Evolutionary conservation across 2,113 vertebrate species (phyloP), one percentile per base, ranked within the genome.

Genomic region (Laterallus jamaicensis): DNA sequence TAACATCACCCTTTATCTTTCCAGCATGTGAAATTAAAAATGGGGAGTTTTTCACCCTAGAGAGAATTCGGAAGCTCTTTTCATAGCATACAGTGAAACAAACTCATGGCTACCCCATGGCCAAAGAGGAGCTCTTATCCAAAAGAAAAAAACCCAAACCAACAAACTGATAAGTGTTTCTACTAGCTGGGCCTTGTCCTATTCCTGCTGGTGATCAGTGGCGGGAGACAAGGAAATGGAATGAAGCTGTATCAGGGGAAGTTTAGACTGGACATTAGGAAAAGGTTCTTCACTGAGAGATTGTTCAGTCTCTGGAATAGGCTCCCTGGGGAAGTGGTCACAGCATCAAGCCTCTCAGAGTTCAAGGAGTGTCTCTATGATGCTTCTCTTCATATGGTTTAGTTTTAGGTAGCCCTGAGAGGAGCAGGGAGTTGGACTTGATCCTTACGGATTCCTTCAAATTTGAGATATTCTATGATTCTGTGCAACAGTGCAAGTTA

Each of bases 201-300:
- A 0, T 25, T 77, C 15, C 11, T 55, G 6, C 39, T 59, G 39
- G 22, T 78, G n/a, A 64, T 9, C 10, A 44, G 11, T 1, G 1
- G 9, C 0, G 50, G 11, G 37, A 50, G 11, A 32, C 1, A 2
- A 59, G n/a, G 11, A 74, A 79, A 80, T 10, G 17, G 26, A 28
- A 55, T 8, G 50, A 42, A 39, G 2, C 12, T 69, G 40, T 21
- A 9, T 25, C 40, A 76, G 37, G 32, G 31, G n/a, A 80, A 24
- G n/a, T 20, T 71, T 26, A 62, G 40, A 4, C 0, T 31, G 11
- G 3, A 2, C 2, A 4, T 20, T 9, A 50, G 52, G 52, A 28
- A 60, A 28, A n/a, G 11, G 7, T n/a, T 52, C 29, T 24, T n/a
- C 9, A 42, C 35, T 24, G 15, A 29, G 44, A 29, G 15, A 5